Conservation (phyloP, 1,140 invertebrate species). For the Tetramorium alpestre region DNA sequence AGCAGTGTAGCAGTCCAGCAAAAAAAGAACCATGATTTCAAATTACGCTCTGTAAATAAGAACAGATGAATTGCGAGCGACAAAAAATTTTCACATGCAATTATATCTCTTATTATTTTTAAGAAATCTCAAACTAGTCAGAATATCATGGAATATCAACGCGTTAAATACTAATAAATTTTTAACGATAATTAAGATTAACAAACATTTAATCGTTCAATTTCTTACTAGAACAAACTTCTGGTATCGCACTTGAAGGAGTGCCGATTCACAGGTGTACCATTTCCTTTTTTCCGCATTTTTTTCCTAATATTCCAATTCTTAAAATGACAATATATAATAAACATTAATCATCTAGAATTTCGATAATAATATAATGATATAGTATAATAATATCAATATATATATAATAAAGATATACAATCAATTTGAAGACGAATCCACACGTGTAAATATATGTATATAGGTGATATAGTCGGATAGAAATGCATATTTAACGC, state of each 20-base stretch:
- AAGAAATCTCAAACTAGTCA: background rate
- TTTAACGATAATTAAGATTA: slow-evolving; percentile 26
- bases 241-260: background rate
- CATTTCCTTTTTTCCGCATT: background rate
- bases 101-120: background rate
- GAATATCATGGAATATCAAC: background rate
- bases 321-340: background rate
- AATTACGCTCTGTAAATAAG: background rate
- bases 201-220: slow-evolving; percentile 1
- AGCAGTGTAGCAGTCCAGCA: too few species aligned
- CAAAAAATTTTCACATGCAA: background rate
- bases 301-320: slow-evolving; percentile 3
- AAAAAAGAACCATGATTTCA: too few species aligned
- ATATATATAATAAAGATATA: background rate
- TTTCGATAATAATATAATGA: background rate
- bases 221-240: background rate
- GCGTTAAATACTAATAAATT: background rate
- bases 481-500: background rate
- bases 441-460: slow-evolving; percentile 15
- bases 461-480: background rate
- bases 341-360: background rate
- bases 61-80: background rate
- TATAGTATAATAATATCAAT: slow-evolving; percentile 11
- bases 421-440: background rate
- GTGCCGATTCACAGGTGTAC: background rate